Evolutionary conservation across 2,888 invertebrate species (phyloP), one percentile per base, ranked within the genome.

Genomic region (Apodemia zela): DNA sequence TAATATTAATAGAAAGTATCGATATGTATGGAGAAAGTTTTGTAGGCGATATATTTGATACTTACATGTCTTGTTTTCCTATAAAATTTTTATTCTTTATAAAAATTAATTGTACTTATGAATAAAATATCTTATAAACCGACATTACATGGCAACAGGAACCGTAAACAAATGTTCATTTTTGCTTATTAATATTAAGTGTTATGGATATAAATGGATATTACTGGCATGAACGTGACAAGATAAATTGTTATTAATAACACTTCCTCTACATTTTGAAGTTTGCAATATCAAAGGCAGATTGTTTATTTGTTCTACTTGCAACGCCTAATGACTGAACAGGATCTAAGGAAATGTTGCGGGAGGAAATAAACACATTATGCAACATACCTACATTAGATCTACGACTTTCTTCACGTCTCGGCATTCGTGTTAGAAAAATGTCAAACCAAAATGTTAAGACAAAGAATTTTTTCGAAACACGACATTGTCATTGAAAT

Each of bases 241-340:
- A 6, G 51, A 51, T 21, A 51, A 51, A 51, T 51, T 51, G 51
- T 51, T 51, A 54, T 54, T 54, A 54, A 54, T 54, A 54, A 54
- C 54, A 54, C 25, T 25, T 54, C 45, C 57, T 57, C 25, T 8
- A 8, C 57, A 57, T 59, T 69, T 73, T 75, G 80, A 83, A 83
- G 74, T 83, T 79, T 80, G 78, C 75, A 81, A 80, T 79, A 82
- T 83, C 79, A 78, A 58, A 61, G 60, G 49, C 79, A 76, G 57
- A 57, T 25, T 57, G 57, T 57, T 57, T 57, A 57, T 57, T 57
- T 57, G 57, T 57, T 57, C 57, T n/a, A 57, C 57, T 29, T 66
- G 61, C 17, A 63, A 5, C 51, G 59, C n/a, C 18, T 67, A 29
- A 57, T 29, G 54, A 54, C 25, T 54, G 54, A 15, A 54, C 25